These are phyloP conservation scores for Percina caprodes DNA, from an alignment of 2,113 vertebrate species.

Conservation along the genomic window DNA sequence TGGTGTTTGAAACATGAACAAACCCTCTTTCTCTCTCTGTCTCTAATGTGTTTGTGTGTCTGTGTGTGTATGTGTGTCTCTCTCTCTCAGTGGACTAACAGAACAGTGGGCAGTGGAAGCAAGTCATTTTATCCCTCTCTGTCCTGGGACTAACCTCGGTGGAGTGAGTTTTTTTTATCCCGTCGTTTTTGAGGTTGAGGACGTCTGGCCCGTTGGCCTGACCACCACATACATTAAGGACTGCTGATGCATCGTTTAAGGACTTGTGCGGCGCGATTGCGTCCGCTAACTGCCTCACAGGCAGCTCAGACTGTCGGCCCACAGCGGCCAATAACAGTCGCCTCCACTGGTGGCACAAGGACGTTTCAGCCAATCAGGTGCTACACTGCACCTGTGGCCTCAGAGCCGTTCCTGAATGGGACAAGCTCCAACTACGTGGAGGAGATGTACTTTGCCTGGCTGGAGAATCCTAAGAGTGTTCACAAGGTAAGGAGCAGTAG, in stretches of 20 bases:
- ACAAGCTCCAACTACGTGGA: constrained; percentile 99
- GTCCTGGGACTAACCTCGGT: constrained; percentile 8
- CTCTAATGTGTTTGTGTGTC: not conserved
- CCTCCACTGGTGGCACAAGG: constrained; percentile 86
- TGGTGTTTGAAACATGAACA: not conserved
- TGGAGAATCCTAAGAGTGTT: constrained; percentile 98
- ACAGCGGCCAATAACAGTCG: constrained; percentile 74
- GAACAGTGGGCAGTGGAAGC: constrained; percentile 37
- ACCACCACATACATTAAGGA: constrained; percentile 70
- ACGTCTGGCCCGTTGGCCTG: constrained; percentile 40
- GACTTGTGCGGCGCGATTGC: constrained; percentile 97
- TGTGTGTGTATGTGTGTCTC: constrained; percentile 2
- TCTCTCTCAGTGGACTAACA: constrained; percentile 43
- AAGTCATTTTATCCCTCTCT: constrained; percentile 25
- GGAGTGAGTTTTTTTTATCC: constrained; percentile 22
- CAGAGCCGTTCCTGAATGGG: constrained; percentile 97
- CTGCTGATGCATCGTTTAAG: constrained; percentile 97
- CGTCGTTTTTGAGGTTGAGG: constrained; percentile 42
- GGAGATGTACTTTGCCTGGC: constrained; percentile 99
- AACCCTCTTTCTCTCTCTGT: not conserved
- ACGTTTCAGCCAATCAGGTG: constrained; percentile 93
- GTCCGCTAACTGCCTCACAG: constrained; percentile 92
- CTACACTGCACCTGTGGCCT: constrained; percentile 92
- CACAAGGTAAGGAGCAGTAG: constrained; percentile 91
- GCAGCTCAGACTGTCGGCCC: constrained; percentile 88